Evolutionary conservation across 2,888 invertebrate species (phyloP), one percentile per base, ranked within the genome.

Genomic region (Drosophila neotestacea): DNA sequence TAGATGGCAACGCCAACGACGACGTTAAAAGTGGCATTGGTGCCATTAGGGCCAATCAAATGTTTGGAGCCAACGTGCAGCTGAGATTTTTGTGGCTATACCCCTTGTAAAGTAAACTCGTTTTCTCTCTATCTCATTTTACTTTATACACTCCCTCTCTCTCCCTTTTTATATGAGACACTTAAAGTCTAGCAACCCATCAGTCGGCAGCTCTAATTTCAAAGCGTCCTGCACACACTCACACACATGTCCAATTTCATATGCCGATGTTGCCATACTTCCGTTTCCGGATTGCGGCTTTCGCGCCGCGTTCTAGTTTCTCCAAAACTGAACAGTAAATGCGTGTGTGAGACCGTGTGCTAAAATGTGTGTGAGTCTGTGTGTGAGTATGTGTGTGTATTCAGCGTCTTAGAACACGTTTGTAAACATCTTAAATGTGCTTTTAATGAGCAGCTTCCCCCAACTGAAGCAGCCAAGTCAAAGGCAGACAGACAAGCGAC

Each of bases 351-450:
- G 22, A 22, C 3, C 1, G 22, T 22, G 3, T 22, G 22, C 3
- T 22, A 22, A 22, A 22, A 22, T 22, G 22, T 36, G 48, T 60
- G 60, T 22, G 22, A 2, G 2, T 22, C 22, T 39, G 56, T 38
- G 48, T 51, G 42, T 44, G 56, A 61, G 36, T 27, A 28, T 32
- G 42, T 36, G 46, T 68, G 55, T 51, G 52, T 79, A 71, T 71
- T 66, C 56, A 64, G 68, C 38, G 81, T 73, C 85, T 85, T 66
- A 65, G 73, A 79, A 86, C 82, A 88, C 85, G 82, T 85, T 84
- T 85, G 82, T 84, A 85, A 85, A 86, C 87, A 88, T 85, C 87
- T 85, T 81, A 88, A 88, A 85, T 85, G 85, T 85, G 82, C 87
- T 85, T 86, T 85, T 85, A 85, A 88, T 81, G 89, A 88, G 87